phyloP scores from a whole-genome alignment of 2,113 vertebrate species.

The Patagioenas fasciata region DNA sequence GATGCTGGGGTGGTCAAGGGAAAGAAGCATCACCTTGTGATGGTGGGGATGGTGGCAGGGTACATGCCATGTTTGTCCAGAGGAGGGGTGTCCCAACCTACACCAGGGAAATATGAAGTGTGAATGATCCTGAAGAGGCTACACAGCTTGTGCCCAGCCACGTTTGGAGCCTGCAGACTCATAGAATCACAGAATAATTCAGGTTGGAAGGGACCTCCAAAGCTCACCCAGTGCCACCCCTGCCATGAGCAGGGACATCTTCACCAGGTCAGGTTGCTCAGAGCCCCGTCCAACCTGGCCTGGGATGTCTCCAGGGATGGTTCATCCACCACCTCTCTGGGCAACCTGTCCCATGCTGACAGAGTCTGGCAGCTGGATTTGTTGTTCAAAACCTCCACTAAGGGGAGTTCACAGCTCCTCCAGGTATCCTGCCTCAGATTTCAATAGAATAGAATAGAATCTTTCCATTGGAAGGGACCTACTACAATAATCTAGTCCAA shows the following conservation, averaged over 20 bases:
- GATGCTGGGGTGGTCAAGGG: neutral
- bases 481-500: neutral
- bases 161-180: neutral
- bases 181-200: no score
- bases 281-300: no score
- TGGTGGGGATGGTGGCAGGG: neutral
- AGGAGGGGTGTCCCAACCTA: neutral
- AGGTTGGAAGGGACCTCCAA: no score
- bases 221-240: no score
- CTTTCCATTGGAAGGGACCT: neutral
- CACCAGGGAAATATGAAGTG: neutral
- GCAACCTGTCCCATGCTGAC: no score
- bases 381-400: neutral
- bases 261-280: no score
- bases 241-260: no score
- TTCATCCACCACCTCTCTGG: no score
- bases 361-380: neutral
- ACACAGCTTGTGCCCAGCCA: neutral
- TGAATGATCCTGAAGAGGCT: neutral
- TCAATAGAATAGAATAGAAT: neutral
- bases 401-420: neutral
- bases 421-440: neutral
- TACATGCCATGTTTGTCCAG: neutral
- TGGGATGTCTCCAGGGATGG: no score
- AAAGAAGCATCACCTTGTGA: neutral